These are phyloP conservation scores for Drosophila acutilabella DNA, from an alignment of 2,888 invertebrate genomes.

Conservation along the genomic window DNA sequence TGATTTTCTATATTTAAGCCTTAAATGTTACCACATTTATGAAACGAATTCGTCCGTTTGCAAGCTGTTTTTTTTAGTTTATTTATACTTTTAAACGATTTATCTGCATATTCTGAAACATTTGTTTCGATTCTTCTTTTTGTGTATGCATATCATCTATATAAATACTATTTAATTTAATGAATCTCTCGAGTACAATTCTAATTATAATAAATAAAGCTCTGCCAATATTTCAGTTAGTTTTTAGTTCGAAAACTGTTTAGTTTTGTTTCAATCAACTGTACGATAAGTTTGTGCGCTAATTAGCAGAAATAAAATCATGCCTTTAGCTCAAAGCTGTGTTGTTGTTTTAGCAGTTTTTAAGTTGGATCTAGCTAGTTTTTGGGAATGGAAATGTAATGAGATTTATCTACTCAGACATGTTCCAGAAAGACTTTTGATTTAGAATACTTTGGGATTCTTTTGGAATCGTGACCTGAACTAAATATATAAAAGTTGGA, in stretches of 20 bases:
- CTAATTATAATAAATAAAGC: conserved; percentile 45
- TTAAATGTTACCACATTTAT: conserved; percentile 48
- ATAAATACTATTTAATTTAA: conserved; percentile 47
- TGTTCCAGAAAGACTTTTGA: too few relatives aligned
- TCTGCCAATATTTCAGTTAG: conserved; percentile 75
- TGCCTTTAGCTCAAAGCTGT: background rate
- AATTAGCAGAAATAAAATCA: conserved; percentile 52
- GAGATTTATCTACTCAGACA: too few relatives aligned
- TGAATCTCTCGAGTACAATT: conserved; percentile 74
- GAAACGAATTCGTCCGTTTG: conserved; percentile 79
- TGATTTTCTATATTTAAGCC: conserved; percentile 58
- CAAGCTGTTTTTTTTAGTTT: conserved; percentile 64
- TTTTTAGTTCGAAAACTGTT: conserved; percentile 46
- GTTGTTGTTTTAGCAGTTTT: background rate
- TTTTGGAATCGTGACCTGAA: too few relatives aligned
- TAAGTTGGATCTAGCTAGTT: too few relatives aligned
- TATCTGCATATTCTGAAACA: conserved; percentile 35
- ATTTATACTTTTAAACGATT: conserved; percentile 37
- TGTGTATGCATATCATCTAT: conserved; percentile 58
- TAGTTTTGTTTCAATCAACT: conserved; percentile 55
- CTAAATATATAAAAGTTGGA: too few relatives aligned
- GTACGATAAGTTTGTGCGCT: conserved; percentile 49
- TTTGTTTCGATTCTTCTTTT: conserved; percentile 21
- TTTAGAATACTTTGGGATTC: too few relatives aligned
- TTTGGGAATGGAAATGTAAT: too few relatives aligned